Evolutionary conservation across 2,888 invertebrate species (phyloP).

Genomic region (Melanchra persicariae): DNA sequence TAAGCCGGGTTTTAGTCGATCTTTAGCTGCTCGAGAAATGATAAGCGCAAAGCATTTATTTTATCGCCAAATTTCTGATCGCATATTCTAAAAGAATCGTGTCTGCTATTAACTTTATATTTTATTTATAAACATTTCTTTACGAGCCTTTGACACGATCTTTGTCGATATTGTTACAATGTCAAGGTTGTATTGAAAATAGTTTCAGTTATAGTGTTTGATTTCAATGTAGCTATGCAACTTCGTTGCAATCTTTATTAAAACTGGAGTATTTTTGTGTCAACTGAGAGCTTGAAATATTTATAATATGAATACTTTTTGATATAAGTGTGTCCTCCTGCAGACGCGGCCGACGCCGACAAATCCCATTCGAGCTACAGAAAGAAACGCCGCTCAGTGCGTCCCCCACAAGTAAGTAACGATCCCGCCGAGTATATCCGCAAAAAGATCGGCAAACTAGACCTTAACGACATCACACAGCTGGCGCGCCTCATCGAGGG

Average conservation of each 20-base stretch:
- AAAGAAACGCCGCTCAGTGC: slow-evolving; percentile 83
- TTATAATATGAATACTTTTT: slow-evolving; percentile 1
- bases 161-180: background rate
- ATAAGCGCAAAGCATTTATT: background rate
- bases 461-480: slow-evolving; percentile 84
- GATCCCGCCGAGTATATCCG: slow-evolving; percentile 84
- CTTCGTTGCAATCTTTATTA: background rate
- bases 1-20: background rate
- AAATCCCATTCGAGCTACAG: slow-evolving; percentile 84
- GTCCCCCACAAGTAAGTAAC: slow-evolving; percentile 86
- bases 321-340: background rate
- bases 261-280: background rate
- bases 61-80: no score
- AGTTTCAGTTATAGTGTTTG: slow-evolving; percentile 3
- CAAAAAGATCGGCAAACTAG: slow-evolving; percentile 83
- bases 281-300: background rate
- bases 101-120: background rate
- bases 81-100: background rate
- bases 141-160: slow-evolving; percentile 5
- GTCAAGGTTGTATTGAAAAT: slow-evolving; percentile 17
- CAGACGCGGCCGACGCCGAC: slow-evolving; percentile 84
- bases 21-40: background rate
- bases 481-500: slow-evolving; percentile 85
- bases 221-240: background rate
- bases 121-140: background rate